Conservation (phyloP, 2,113 vertebrate species). For the Albula goreensis region DNA sequence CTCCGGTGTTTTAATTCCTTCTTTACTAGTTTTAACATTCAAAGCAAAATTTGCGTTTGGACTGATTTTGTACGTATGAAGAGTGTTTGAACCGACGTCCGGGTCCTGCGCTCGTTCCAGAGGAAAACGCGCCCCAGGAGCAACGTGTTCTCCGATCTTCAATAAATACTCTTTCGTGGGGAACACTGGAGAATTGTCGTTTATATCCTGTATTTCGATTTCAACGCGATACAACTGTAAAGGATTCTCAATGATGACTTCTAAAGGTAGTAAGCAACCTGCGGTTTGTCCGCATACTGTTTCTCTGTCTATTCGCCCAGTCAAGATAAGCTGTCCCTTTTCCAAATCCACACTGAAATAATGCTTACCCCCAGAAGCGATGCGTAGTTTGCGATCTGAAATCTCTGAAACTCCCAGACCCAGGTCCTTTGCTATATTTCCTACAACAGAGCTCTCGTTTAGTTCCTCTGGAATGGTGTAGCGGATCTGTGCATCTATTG, state of each 20-base stretch:
- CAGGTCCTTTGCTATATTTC: conserved; percentile 70
- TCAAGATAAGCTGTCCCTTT: conserved; percentile 56
- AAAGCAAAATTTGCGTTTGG: conserved; percentile 48
- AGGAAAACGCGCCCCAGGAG: conserved; percentile 55
- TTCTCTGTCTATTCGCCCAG: conserved; percentile 56
- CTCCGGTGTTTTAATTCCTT: conserved; percentile 51
- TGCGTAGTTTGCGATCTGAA: conserved; percentile 68
- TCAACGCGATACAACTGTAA: conserved; percentile 61
- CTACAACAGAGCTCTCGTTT: conserved; percentile 66
- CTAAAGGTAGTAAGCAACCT: conserved; percentile 54
- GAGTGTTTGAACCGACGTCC: conserved; percentile 49
- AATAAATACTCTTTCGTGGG: conserved; percentile 57
- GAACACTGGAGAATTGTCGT: conserved; percentile 68
- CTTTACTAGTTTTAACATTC: conserved; percentile 51
- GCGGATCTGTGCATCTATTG: conserved; percentile 58
- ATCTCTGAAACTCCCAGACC: conserved; percentile 69
- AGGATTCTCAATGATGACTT: conserved; percentile 57
- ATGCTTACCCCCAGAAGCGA: conserved; percentile 71
- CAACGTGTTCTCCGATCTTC: conserved; percentile 63
- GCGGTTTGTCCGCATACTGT: conserved; percentile 47
- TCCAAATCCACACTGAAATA: conserved; percentile 64
- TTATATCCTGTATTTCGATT: conserved; percentile 68
- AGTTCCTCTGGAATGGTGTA: conserved; percentile 70
- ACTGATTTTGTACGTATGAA: conserved; percentile 47
- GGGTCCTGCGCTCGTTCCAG: conserved; percentile 51